Evolutionary conservation across 2,888 invertebrate species (phyloP), one percentile per base, ranked within the genome.

Genomic region (Drosophila histrio): DNA sequence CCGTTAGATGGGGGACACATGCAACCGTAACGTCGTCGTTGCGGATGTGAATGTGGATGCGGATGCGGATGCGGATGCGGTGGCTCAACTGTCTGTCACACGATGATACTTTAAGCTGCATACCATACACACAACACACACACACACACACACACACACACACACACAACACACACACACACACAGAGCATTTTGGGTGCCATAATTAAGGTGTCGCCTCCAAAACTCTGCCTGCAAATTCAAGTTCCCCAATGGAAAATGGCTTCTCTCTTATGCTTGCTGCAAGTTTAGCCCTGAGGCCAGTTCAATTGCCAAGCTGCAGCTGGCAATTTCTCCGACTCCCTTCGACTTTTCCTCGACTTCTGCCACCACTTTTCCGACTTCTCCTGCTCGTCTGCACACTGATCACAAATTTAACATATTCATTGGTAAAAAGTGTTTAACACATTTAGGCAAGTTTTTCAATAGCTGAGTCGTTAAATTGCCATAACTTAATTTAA

Each of bases 201-300:
- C 84, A 83, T 80, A 80, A 80, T 81, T 81, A 84, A 81, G 76
- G 62, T 72, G 81, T 79, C 65, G 56, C 77, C 65, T 59, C 38
- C 41, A 38, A 34, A 39, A 39, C 49, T 43, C 50, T 28, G 49
- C 34, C 47, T 43, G 56, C 32, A 30, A 43, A 13, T 49, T 7
- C 44, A 30, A 32, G 32, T 13, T 38, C 15, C 22, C 8, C 15
- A 28, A 2, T 32, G 22, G 34, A 34, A 36, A 56, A 44, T 56
- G 56, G 26, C 54, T 56, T 43, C 54, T 36, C 32, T 44, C 44
- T 44, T 28, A 21, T 57, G 44, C 54, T 46, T 15, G 44, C 54
- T 32, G 30, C 44, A 19, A 30, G 21, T 32, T 59, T 49, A 49
- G 47, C 36, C 17, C 38, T 34, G 58, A 28, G 53, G 43, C 39